Conservation (phyloP, 2,797 vertebrate genomes). For the Enteromius fasciolatus region DNA sequence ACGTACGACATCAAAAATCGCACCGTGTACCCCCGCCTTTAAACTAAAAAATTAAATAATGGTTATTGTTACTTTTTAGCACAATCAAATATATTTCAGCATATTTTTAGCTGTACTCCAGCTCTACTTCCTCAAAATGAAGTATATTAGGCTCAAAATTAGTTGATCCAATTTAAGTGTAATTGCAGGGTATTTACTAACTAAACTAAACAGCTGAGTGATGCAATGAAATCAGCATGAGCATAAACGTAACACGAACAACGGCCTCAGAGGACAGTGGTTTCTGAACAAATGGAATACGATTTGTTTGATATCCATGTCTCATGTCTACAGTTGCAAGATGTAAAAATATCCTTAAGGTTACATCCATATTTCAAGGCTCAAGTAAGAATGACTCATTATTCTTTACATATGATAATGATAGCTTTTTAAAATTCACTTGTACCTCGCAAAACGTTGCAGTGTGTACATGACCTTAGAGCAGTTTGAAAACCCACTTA, state of each 20-base stretch:
- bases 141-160: not conserved
- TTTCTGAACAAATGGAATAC: not conserved
- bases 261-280: not conserved
- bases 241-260: not conserved
- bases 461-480: conserved; percentile 9
- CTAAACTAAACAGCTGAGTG: not conserved
- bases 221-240: not conserved
- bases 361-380: not conserved
- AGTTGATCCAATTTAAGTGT: not conserved
- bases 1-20: too few relatives aligned
- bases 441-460: not conserved
- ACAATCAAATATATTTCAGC: not conserved
- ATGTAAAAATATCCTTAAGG: not conserved
- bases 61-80: too few relatives aligned
- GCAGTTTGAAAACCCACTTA: not conserved
- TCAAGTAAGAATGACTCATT: not conserved
- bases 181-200: not conserved
- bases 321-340: not conserved
- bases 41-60: too few relatives aligned
- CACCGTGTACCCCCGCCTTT: too few relatives aligned
- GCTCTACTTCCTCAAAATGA: not conserved
- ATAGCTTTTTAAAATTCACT: not conserved
- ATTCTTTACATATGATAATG: not conserved
- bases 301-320: not conserved
- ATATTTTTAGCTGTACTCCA: not conserved